phyloP scores from a whole-genome alignment of 2,888 invertebrate genomes.

The Mythimna pallens region DNA sequence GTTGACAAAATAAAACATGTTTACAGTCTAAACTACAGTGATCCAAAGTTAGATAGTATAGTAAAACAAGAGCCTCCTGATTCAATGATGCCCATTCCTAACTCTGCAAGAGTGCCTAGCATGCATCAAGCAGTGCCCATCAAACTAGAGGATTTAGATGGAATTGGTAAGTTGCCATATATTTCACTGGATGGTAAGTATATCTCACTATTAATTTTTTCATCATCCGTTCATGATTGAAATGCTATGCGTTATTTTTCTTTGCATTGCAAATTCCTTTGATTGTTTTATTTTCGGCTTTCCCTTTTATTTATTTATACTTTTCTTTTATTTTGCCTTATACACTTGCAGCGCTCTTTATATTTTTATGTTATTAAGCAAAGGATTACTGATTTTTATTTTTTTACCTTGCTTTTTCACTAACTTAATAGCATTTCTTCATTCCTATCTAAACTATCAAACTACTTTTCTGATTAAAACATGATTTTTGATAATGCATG shows the following conservation, averaged over 20 bases:
- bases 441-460: background rate
- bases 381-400: background rate
- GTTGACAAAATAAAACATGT: background rate
- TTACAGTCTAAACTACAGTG: constrained; percentile 77
- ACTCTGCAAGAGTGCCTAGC: constrained; percentile 66
- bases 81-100: constrained; percentile 68
- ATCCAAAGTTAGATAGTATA: constrained; percentile 76
- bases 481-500: constrained; percentile 15
- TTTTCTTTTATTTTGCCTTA: background rate
- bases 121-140: constrained; percentile 84
- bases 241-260: background rate
- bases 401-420: constrained; percentile 7
- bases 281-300: background rate
- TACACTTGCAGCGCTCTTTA: background rate
- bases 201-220: constrained; percentile 31
- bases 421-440: constrained; percentile 9
- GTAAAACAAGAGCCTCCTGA: constrained; percentile 85
- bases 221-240: constrained; percentile 17
- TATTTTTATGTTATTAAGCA: background rate
- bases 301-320: background rate
- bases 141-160: constrained; percentile 88
- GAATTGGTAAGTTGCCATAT: constrained; percentile 80
- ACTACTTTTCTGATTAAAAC: background rate
- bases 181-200: constrained; percentile 45
- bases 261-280: background rate